phyloP scores from a whole-genome alignment of 30 jellyfish, hydroid and myxozoan genomes.

The Chironex yamaguchii region DNA sequence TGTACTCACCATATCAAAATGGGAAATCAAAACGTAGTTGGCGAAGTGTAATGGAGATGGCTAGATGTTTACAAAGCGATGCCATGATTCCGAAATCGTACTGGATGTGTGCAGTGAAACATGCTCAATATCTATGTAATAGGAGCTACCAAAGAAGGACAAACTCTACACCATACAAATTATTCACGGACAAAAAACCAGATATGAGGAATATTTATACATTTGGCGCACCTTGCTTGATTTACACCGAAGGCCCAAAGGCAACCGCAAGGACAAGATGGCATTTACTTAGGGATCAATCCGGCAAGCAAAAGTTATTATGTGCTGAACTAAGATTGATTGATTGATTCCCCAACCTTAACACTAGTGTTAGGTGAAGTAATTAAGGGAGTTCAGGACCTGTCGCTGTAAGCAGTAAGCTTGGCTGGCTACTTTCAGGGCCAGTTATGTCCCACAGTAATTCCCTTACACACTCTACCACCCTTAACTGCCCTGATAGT shows the following conservation, averaged over 20 bases:
- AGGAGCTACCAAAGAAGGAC: conserved; percentile 34
- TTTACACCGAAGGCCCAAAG: conserved; percentile 15
- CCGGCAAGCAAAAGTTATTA: too few relatives aligned
- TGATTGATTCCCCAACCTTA: too few relatives aligned
- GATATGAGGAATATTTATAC: conserved; percentile 26
- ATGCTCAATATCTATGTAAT: conserved; percentile 27
- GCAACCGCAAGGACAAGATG: conserved; percentile 27
- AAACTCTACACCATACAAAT: conserved; percentile 26
- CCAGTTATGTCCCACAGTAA: conserved; percentile 2
- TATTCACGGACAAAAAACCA: conserved; percentile 19
- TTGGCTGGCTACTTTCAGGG: conserved; percentile 36
- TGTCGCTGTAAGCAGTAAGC: conserved; percentile 10
- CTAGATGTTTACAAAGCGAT: conserved; percentile 21
- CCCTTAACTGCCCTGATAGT: conserved; percentile 28
- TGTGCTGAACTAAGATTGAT: too few relatives aligned
- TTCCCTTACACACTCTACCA: too few relatives aligned
- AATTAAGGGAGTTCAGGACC: conserved; percentile 44
- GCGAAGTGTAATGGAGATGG: conserved; percentile 61
- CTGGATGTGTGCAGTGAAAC: conserved; percentile 50
- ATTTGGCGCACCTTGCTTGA: conserved; percentile 37
- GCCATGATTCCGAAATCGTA: conserved; percentile 19
- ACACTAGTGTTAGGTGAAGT: neutral
- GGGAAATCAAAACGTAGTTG: conserved; percentile 55
- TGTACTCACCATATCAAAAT: conserved; percentile 18
- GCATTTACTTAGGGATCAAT: conserved; percentile 38